Base-by-base conservation (phyloP, 2,888 invertebrate species). In the Tholera decimalis region DNA sequence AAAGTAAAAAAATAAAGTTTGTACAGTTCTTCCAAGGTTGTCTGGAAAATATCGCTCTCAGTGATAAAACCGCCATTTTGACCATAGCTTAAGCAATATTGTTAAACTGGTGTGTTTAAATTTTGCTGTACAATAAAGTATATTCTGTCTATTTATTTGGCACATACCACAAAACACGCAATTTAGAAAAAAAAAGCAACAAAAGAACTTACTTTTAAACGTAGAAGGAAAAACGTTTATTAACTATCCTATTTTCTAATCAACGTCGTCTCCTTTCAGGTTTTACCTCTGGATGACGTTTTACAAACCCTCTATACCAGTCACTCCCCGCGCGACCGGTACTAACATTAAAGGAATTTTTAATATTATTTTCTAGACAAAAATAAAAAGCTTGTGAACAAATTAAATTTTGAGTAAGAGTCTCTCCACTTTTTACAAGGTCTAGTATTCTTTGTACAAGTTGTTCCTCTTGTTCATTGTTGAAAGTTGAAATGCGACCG, bases 381-480 rank as follows among this genome's bases (percentile, higher is more conserved):
- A 24, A 47, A 24, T 49, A 22, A 56, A 56, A 47, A n/a, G 47
- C 22, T 22, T 56, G 33, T 9, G 9, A 18, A 24, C 33, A 49
- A 56, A 35, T 56, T 8, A 33, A 56, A 18, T 56, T 56, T n/a
- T 4, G 18, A 28, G 43, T 26, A 41, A 54, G 55, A 33, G n/a
- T 11, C 22, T 24, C 24, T 18, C 49, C 56, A 50, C 2, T 24
- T 56, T 35, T 18, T 33, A 9, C 13, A 24, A 24, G 33, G 2
- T 13, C 18, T 18, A 18, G 49, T 49, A 49, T 33, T 56, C 33
- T 33, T 3, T 18, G 6, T 22, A 24, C 24, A 1, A 35, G 49
- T 15, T 18, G 18, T 24, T 56, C 18, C 35, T 56, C 56, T 35
- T 49, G 33, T 35, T 5, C 9, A 9, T 18, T 18, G 39, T 39